Conservation (phyloP, 2,888 invertebrate species). For the Agrotis exclamationis region DNA sequence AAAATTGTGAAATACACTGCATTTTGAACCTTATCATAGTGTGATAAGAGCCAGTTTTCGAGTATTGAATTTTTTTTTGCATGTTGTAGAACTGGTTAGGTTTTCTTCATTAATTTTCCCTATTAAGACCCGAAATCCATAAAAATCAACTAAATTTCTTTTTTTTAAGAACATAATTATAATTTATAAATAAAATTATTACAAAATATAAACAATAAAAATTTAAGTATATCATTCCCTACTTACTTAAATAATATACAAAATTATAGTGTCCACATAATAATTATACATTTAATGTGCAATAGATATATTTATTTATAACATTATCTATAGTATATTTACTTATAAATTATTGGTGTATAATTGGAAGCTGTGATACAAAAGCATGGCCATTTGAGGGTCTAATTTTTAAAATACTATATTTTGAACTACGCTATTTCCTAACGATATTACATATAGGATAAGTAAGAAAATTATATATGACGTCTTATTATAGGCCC, state of each 20-base stretch:
- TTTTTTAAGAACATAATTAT: too few relatives aligned
- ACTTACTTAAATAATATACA: slow-evolving; percentile 1
- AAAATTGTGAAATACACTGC: too few relatives aligned
- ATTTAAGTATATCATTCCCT: background rate
- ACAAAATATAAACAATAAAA: slow-evolving; percentile 10
- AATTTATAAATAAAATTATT: slow-evolving; percentile 1
- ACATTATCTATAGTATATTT: slow-evolving; percentile 31
- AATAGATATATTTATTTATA: slow-evolving; percentile 35
- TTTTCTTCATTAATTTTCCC: too few relatives aligned
- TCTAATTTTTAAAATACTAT: slow-evolving; percentile 42
- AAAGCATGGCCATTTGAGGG: slow-evolving; percentile 20
- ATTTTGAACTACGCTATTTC: background rate
- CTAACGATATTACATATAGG: background rate
- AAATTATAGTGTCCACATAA: slow-evolving; percentile 18
- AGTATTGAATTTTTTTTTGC: too few relatives aligned
- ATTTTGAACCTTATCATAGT: too few relatives aligned
- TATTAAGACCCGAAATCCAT: background rate
- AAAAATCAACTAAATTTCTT: too few relatives aligned
- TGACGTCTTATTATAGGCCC: too few relatives aligned
- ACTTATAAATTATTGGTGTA: slow-evolving; percentile 26
- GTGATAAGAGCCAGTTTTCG: too few relatives aligned
- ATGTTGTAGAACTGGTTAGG: too few relatives aligned
- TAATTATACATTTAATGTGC: slow-evolving; percentile 27
- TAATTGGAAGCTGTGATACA: slow-evolving; percentile 44
- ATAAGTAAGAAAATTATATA: too few relatives aligned